Conservation (phyloP, 1,140 invertebrate genomes). For the Nephila pilipes region DNA sequence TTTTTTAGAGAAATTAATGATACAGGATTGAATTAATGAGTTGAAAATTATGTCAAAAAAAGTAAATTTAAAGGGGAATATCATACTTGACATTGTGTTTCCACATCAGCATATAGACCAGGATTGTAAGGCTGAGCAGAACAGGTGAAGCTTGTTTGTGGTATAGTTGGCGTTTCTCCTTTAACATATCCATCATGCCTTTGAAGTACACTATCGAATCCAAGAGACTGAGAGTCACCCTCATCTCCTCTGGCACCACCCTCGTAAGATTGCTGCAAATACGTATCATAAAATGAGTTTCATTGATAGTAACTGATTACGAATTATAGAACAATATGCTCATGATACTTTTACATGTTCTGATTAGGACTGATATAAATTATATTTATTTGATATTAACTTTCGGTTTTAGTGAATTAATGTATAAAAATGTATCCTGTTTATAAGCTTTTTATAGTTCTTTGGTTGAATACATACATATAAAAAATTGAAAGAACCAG, state of each 20-base stretch:
- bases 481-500: too few species aligned
- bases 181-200: constrained; percentile 74
- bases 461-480: too few species aligned
- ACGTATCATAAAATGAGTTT: not conserved
- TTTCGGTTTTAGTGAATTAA: too few species aligned
- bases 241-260: constrained; percentile 66
- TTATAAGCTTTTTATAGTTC: too few species aligned
- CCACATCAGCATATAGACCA: constrained; percentile 88
- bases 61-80: not conserved
- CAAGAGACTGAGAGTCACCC: constrained; percentile 22
- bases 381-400: too few species aligned
- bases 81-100: constrained; percentile 86
- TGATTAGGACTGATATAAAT: too few species aligned
- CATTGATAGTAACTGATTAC: not conserved
- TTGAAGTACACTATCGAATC: constrained; percentile 53
- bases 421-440: too few species aligned
- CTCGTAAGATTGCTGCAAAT: constrained; percentile 62
- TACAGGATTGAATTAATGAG: too few species aligned
- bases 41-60: not conserved
- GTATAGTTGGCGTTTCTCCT: constrained; percentile 76
- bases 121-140: constrained; percentile 78
- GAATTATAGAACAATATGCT: too few species aligned
- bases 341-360: too few species aligned
- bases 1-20: too few species aligned
- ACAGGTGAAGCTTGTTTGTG: constrained; percentile 80